Conservation (phyloP, 1,140 invertebrate species). For the Rhizoglyphus robini region DNA sequence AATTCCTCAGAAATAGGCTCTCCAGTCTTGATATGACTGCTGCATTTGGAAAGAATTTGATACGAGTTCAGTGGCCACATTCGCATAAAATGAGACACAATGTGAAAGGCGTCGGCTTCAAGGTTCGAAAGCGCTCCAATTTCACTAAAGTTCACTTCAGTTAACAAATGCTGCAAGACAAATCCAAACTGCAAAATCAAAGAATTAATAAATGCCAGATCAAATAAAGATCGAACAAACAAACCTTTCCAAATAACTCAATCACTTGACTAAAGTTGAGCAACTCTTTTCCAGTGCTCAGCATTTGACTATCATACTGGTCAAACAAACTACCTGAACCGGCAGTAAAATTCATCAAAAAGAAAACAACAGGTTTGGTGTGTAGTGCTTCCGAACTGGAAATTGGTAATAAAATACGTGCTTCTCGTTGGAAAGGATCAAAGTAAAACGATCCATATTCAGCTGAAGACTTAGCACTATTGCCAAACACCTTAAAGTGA, state of each 20-base stretch:
- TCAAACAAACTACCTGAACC: conserved; percentile 52
- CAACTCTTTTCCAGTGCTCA: conserved; percentile 8
- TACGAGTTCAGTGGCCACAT: conserved; percentile 59
- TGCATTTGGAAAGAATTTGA: conserved; percentile 47
- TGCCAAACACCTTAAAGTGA: conserved; percentile 63
- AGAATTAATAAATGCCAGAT: background rate
- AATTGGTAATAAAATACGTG: conserved; percentile 8
- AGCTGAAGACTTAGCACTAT: background rate
- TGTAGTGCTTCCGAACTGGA: conserved; percentile 43
- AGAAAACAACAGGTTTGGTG: conserved; percentile 53
- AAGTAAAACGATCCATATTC: conserved; percentile 49
- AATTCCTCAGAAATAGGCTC: conserved; percentile 51
- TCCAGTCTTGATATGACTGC: conserved; percentile 51
- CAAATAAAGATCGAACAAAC: background rate
- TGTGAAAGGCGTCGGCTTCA: conserved; percentile 75
- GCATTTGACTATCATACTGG: conserved; percentile 12
- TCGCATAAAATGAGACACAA: conserved; percentile 61
- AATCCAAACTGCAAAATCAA: conserved; percentile 53
- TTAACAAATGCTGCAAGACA: conserved; percentile 62
- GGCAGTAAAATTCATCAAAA: conserved; percentile 69
- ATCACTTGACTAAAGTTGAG: conserved; percentile 16
- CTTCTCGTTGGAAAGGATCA: conserved; percentile 48
- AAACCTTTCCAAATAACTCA: conserved; percentile 5
- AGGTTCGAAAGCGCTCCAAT: conserved; percentile 66
- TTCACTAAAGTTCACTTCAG: conserved; percentile 61